phyloP scores from a whole-genome alignment of 2,888 invertebrate species.

The Scaeva pyrastri region DNA sequence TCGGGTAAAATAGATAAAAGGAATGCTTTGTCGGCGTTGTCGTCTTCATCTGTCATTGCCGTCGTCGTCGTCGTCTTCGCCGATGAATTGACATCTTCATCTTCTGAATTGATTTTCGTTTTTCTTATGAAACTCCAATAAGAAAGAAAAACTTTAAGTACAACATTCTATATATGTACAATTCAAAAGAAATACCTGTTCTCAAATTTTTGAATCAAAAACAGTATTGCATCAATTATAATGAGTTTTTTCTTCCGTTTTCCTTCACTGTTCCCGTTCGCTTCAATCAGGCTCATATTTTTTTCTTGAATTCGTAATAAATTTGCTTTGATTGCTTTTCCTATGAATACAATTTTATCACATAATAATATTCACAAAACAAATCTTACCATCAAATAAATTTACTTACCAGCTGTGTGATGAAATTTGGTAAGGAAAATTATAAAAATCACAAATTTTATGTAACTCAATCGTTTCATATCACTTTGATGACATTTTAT shows the following conservation, averaged over 20 bases:
- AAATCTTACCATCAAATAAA: too few relatives aligned
- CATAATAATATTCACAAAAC: neutral
- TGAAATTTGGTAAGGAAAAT: neutral
- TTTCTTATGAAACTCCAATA: neutral
- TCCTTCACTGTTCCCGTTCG: neutral
- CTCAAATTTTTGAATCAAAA: conserved; percentile 1
- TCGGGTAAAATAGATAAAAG: neutral
- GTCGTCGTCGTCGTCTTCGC: too few relatives aligned
- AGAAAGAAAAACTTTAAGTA: too few relatives aligned
- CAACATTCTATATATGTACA: too few relatives aligned
- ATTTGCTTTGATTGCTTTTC: neutral
- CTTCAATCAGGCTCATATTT: neutral
- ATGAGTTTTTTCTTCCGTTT: neutral
- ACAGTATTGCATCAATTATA: neutral
- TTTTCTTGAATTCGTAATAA: conserved; percentile 3
- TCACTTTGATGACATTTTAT: neutral
- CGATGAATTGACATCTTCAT: neutral
- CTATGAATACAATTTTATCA: neutral
- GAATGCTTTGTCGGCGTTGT: conserved; percentile 1
- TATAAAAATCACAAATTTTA: neutral
- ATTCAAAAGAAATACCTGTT: neutral
- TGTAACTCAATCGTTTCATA: conserved; percentile 4
- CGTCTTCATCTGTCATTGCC: neutral
- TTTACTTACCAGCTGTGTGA: neutral
- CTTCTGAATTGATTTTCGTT: neutral